Evolutionary conservation across 2,113 vertebrate species (phyloP).

Genomic region (Coracopsis vasa): DNA sequence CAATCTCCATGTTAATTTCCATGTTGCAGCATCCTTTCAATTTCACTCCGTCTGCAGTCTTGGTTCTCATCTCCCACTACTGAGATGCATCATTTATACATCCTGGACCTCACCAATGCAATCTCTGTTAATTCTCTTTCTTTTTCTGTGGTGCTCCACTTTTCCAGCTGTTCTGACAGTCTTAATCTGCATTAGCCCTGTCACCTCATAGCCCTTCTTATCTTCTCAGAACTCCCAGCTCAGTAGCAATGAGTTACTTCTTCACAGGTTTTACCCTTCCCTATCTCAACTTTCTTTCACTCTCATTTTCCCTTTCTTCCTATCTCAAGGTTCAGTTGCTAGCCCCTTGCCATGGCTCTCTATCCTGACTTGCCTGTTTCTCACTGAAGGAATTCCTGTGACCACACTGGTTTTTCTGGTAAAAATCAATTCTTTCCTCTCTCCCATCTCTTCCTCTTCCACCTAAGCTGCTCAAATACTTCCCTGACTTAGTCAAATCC

Average conservation of each 20-base stretch:
- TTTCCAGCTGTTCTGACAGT: background rate
- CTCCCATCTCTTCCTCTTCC: background rate
- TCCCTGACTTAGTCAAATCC: constrained; percentile 47
- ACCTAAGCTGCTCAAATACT: constrained; percentile 17
- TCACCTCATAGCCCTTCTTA: accelerated
- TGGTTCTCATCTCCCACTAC: background rate
- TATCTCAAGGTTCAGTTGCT: background rate
- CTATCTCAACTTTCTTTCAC: background rate
- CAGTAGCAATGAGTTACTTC: background rate
- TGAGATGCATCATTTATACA: background rate
- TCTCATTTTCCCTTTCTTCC: background rate
- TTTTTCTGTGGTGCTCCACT: background rate
- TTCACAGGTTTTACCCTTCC: background rate
- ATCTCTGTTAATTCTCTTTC: background rate
- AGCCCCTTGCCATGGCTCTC: background rate
- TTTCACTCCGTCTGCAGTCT: background rate
- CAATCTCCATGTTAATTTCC: background rate
- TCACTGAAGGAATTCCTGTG: constrained; percentile 20
- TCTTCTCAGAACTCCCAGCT: background rate
- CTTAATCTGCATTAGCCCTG: background rate
- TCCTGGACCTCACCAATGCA: background rate
- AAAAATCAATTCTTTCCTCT: constrained; percentile 4
- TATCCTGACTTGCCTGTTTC: background rate
- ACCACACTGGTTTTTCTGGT: background rate
- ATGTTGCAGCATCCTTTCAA: background rate